Conservation (phyloP, 2,888 invertebrate species). For the Brachylomia viminalis region DNA sequence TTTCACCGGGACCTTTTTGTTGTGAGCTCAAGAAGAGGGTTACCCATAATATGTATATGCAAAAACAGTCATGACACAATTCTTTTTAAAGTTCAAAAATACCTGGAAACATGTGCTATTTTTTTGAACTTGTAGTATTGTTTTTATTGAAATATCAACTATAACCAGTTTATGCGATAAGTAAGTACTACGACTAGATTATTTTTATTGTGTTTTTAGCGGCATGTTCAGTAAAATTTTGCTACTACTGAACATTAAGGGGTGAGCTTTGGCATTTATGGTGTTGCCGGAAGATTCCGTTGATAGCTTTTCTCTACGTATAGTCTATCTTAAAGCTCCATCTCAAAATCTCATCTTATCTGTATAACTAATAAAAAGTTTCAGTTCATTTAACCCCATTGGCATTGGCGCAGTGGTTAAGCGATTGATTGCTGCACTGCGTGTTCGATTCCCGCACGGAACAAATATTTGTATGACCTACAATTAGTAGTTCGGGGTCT, state of each 20-base stretch:
- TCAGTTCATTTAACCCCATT: neutral
- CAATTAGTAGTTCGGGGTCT: no score
- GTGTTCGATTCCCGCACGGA: no score
- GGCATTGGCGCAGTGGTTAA: no score
- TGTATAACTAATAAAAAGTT: neutral
- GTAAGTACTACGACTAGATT: neutral
- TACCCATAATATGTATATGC: neutral
- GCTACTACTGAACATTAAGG: neutral
- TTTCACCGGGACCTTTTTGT: neutral
- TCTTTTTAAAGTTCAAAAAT: neutral
- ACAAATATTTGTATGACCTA: no score
- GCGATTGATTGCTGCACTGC: no score
- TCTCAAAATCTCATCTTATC: no score
- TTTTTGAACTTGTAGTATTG: neutral
- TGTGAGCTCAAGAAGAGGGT: neutral
- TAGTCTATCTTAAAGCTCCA: neutral
- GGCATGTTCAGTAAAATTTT: neutral
- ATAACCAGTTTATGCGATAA: neutral
- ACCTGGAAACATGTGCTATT: neutral
- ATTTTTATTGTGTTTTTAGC: neutral
- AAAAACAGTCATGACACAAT: neutral
- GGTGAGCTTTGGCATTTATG: neutral
- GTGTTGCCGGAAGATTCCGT: neutral
- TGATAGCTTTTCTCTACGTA: no score
- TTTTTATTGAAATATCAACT: neutral